Evolutionary conservation across 2,797 vertebrate species (phyloP).

Genomic region (Toxotes lorentzi): DNA sequence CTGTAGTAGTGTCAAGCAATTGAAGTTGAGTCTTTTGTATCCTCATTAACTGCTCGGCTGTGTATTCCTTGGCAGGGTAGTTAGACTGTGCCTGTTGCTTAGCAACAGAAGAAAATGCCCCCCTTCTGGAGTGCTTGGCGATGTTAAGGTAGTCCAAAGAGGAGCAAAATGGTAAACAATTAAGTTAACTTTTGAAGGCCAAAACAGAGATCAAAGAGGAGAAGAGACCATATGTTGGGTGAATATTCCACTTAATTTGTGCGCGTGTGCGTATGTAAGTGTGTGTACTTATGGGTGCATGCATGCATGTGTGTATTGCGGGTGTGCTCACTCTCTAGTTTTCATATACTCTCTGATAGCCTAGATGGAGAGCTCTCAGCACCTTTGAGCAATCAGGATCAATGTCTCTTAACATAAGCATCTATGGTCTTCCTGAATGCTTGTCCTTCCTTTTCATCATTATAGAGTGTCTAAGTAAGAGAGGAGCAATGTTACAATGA

Average conservation of each 20-base stretch:
- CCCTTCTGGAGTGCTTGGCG: slow-evolving; percentile 44
- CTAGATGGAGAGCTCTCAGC: background rate
- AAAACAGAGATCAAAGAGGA: slow-evolving; percentile 51
- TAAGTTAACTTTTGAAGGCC: slow-evolving; percentile 63
- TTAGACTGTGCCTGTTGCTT: slow-evolving; percentile 82
- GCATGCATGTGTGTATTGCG: background rate
- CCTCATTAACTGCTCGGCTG: slow-evolving; percentile 80
- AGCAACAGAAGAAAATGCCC: slow-evolving; percentile 80
- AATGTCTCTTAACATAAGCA: slow-evolving; percentile 17
- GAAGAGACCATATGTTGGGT: slow-evolving; percentile 8
- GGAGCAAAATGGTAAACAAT: slow-evolving; percentile 62
- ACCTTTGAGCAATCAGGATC: background rate
- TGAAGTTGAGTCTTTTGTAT: slow-evolving; percentile 77
- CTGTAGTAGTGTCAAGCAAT: slow-evolving; percentile 52
- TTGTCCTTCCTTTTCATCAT: slow-evolving; percentile 9
- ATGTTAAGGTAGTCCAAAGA: slow-evolving; percentile 67
- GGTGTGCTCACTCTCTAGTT: background rate
- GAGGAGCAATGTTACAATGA: background rate
- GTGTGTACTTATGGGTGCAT: background rate
- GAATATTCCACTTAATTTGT: background rate
- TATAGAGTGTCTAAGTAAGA: background rate
- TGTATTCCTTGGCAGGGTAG: slow-evolving; percentile 78
- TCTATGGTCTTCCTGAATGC: slow-evolving; percentile 4
- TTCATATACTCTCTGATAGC: slow-evolving; percentile 6
- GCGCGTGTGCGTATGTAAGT: background rate